phyloP scores from a whole-genome alignment of 2,888 invertebrate genomes.

The Pseudococcus longispinus region DNA sequence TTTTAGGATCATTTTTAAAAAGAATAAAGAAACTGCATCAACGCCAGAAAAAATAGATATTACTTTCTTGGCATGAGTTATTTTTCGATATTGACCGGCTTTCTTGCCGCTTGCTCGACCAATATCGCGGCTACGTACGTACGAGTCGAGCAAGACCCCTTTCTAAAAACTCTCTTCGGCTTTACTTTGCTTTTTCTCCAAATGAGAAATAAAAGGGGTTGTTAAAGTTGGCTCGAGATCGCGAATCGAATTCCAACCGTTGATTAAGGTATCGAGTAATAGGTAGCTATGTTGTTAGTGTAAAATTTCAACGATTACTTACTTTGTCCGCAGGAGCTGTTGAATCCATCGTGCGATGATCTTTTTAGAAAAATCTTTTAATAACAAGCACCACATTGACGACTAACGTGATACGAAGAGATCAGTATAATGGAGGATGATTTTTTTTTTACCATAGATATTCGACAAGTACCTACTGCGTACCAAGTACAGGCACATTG shows the following conservation, averaged over 20 bases:
- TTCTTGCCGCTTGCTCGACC: slow-evolving; percentile 7
- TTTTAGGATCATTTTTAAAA: slow-evolving; percentile 38
- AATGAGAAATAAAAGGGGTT: slow-evolving; percentile 25
- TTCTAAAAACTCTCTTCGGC: neutral
- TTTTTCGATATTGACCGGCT: slow-evolving; percentile 45
- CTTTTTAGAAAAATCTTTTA: neutral
- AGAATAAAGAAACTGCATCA: slow-evolving; percentile 50
- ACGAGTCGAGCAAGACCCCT: neutral
- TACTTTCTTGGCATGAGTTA: slow-evolving; percentile 50
- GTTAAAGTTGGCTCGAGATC: slow-evolving; percentile 8
- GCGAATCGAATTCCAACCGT: neutral
- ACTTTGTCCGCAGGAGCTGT: neutral
- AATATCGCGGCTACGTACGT: neutral
- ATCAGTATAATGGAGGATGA: neutral
- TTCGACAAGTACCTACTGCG: neutral
- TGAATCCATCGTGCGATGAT: neutral
- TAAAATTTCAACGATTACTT: neutral
- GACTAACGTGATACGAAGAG: neutral
- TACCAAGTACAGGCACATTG: neutral
- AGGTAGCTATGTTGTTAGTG: no score
- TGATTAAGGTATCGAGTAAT: neutral
- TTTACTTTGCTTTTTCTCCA: neutral
- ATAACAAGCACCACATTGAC: neutral
- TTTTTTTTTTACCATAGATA: neutral
- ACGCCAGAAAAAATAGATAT: slow-evolving; percentile 48